Evolutionary conservation across 2,888 invertebrate genomes (phyloP).

Genomic region (Melipona beecheii): DNA sequence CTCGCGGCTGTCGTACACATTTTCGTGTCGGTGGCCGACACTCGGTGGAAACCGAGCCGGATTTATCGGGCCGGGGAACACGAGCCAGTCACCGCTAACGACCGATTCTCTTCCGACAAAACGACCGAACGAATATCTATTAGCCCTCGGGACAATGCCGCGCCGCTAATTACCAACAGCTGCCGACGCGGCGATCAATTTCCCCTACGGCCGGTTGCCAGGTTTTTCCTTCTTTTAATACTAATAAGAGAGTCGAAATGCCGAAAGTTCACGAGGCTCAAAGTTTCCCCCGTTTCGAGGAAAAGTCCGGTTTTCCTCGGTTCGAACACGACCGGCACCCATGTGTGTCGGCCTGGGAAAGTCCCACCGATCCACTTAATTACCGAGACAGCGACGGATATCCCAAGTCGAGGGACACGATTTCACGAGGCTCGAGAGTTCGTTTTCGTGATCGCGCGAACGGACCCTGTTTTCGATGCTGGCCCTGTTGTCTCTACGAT

Average conservation of each 20-base stretch:
- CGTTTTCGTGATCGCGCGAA: not conserved
- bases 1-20: constrained; percentile 5
- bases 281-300: not conserved
- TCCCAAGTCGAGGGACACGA: constrained; percentile 45
- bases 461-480: not conserved
- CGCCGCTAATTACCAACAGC: constrained; percentile 48
- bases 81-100: constrained; percentile 35
- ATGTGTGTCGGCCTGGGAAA: constrained; percentile 57
- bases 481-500: not conserved
- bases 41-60: not conserved
- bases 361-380: constrained; percentile 60
- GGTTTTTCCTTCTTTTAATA: not conserved
- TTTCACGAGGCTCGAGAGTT: constrained; percentile 36
- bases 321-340: constrained; percentile 26
- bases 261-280: no score
- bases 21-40: constrained; percentile 4
- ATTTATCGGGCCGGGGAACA: constrained; percentile 30
- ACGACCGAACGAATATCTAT: constrained; percentile 49
- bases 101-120: constrained; percentile 35
- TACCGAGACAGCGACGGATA: constrained; percentile 55
- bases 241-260: constrained; percentile 18
- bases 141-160: constrained; percentile 34
- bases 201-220: not conserved
- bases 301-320: constrained; percentile 11
- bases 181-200: constrained; percentile 29